A percentile compares a stretch with the other conserved stretches of the same genome.
Evolutionary conservation across 2,888 invertebrate genomes (phyloP).

Genomic region (Bombylius major): DNA sequence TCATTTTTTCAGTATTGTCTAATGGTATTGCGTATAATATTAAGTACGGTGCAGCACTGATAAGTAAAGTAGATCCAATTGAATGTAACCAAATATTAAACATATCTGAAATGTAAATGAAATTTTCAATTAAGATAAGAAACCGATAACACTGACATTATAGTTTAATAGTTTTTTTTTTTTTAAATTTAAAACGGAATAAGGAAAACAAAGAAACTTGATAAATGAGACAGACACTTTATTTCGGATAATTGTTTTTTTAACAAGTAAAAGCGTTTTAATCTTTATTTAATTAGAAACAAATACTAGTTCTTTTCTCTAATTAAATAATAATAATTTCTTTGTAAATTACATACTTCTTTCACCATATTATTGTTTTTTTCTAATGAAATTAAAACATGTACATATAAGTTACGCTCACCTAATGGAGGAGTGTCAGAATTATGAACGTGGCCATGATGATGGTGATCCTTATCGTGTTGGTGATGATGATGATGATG

Average conservation of each 20-base stretch:
- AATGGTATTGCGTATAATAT: slow-evolving; percentile 88
- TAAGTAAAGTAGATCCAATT: slow-evolving; percentile 78
- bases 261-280: too few relatives aligned
- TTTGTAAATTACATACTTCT: too few relatives aligned
- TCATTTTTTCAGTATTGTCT: slow-evolving; percentile 70
- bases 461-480: slow-evolving; percentile 22
- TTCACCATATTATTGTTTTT: too few relatives aligned
- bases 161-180: neutral
- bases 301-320: too few relatives aligned
- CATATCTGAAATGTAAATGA: slow-evolving; percentile 10
- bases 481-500: slow-evolving; percentile 20
- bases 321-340: too few relatives aligned
- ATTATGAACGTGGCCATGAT: slow-evolving; percentile 17
- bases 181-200: too few relatives aligned
- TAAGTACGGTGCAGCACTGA: slow-evolving; percentile 89
- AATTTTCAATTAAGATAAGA: neutral
- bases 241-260: too few relatives aligned
- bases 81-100: slow-evolving; percentile 63
- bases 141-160: neutral
- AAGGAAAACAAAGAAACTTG: too few relatives aligned
- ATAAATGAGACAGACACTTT: too few relatives aligned
- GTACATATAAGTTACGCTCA: neutral
- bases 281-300: too few relatives aligned
- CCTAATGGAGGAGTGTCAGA: slow-evolving; percentile 1
- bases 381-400: too few relatives aligned